Evolutionary conservation across 2,888 invertebrate genomes (phyloP).

Genomic region (Cartodere bifasciata): DNA sequence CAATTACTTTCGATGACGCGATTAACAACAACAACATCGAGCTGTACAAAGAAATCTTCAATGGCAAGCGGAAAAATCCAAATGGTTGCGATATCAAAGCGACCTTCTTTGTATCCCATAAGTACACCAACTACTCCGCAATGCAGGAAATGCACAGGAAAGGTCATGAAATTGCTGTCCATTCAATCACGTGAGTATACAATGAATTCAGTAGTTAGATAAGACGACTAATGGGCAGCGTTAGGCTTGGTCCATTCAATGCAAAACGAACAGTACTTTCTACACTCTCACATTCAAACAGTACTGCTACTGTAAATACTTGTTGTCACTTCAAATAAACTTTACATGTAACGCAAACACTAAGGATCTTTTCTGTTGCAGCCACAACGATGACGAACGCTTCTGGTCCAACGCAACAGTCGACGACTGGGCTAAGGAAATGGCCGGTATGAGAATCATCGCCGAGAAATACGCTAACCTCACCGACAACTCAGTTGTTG

Average conservation of each 20-base stretch:
- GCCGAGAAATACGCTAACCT: slow-evolving; percentile 82
- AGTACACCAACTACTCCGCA: slow-evolving; percentile 88
- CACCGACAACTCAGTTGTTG: slow-evolving; percentile 83
- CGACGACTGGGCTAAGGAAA: slow-evolving; percentile 89
- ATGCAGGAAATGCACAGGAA: slow-evolving; percentile 82
- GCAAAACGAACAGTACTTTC: too few relatives aligned
- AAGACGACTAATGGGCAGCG: too few relatives aligned
- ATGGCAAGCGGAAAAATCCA: slow-evolving; percentile 77
- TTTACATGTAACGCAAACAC: too few relatives aligned
- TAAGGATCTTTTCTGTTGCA: slow-evolving; percentile 30
- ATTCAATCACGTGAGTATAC: slow-evolving; percentile 76
- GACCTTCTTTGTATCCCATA: slow-evolving; percentile 86
- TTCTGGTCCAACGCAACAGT: slow-evolving; percentile 90
- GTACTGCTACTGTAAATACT: too few relatives aligned
- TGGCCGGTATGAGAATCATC: slow-evolving; percentile 88
- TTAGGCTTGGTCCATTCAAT: too few relatives aligned
- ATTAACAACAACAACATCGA: slow-evolving; percentile 93
- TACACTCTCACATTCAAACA: too few relatives aligned
- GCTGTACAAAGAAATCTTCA: slow-evolving; percentile 85
- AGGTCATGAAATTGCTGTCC: slow-evolving; percentile 88
- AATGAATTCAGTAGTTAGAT: slow-evolving; percentile 3
- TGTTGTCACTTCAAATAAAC: too few relatives aligned
- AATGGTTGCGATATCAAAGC: slow-evolving; percentile 89
- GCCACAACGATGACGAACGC: slow-evolving; percentile 81
- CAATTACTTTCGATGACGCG: slow-evolving; percentile 88